Percentiles rank a stretch among this genome's conserved stretches.
Conservation (phyloP, 1,140 invertebrate species). For the Lasioglossum albipes region DNA sequence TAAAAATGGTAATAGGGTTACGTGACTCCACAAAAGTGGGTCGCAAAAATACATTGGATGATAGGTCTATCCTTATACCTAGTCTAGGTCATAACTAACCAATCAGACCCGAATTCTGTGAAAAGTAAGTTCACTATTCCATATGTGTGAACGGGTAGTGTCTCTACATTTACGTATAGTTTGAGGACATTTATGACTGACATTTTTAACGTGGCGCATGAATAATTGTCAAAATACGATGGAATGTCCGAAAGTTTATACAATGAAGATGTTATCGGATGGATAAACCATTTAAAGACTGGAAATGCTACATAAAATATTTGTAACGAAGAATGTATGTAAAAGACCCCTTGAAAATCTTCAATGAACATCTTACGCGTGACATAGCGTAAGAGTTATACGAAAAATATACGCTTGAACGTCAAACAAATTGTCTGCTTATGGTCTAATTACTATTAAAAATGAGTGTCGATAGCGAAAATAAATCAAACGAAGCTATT, state of each 20-base stretch:
- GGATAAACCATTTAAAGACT: neutral
- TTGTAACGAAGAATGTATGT: neutral
- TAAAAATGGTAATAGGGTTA: no score
- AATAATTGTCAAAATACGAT: neutral
- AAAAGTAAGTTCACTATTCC: no score
- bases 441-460: slow-evolving; percentile 34
- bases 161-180: slow-evolving; percentile 8
- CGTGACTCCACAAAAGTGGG: no score
- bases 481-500: slow-evolving; percentile 61
- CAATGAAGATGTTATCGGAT: slow-evolving; percentile 6
- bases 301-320: slow-evolving; percentile 15
- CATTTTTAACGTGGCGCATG: neutral
- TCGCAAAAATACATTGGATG: no score
- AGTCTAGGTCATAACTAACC: no score
- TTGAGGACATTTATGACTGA: slow-evolving; percentile 14
- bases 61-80: no score
- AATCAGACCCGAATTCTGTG: no score
- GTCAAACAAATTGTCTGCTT: neutral
- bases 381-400: neutral
- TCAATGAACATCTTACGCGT: slow-evolving; percentile 1
- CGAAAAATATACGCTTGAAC: slow-evolving; percentile 1
- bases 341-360: neutral
- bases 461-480: slow-evolving; percentile 65
- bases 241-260: slow-evolving; percentile 14
- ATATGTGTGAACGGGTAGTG: neutral